Conservation (phyloP, 64 coral and sea anemone genomes). For the Orbicella faveolata region DNA sequence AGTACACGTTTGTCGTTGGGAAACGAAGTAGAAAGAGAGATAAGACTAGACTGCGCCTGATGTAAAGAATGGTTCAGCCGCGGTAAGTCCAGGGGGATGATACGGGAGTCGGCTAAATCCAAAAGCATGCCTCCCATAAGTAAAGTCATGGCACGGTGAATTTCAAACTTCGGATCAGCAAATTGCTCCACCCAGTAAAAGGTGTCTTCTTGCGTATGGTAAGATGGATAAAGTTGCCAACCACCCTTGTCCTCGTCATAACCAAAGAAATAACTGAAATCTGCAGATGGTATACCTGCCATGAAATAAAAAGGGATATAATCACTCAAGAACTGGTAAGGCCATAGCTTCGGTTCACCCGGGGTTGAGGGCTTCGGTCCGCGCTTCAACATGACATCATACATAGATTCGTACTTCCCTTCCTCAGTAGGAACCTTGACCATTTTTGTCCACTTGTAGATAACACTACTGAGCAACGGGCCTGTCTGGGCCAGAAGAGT, state of each 20-base stretch:
- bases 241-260: neutral
- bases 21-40: neutral
- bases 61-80: slow-evolving; percentile 21
- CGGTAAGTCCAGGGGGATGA: slow-evolving; percentile 40
- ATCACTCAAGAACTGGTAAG: slow-evolving; percentile 19
- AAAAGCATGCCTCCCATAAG: slow-evolving; percentile 48
- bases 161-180: slow-evolving; percentile 50
- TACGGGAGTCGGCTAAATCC: slow-evolving; percentile 24
- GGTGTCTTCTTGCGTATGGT: slow-evolving; percentile 55
- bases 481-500: slow-evolving; percentile 20
- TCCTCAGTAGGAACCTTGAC: slow-evolving; percentile 12
- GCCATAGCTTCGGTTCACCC: neutral
- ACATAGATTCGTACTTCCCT: slow-evolving; percentile 20
- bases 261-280: slow-evolving; percentile 65
- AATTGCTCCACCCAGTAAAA: slow-evolving; percentile 59
- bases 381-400: slow-evolving; percentile 40
- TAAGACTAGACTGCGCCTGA: slow-evolving; percentile 1
- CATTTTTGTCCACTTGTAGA: slow-evolving; percentile 43
- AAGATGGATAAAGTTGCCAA: slow-evolving; percentile 46
- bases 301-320: slow-evolving; percentile 35
- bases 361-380: slow-evolving; percentile 11
- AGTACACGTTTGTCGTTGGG: neutral
- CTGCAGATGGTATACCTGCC: slow-evolving; percentile 37
- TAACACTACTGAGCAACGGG: slow-evolving; percentile 33
- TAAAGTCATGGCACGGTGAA: slow-evolving; percentile 46